Base-by-base conservation (phyloP, 2,797 vertebrate species). In the Ispidina lecontei region DNA sequence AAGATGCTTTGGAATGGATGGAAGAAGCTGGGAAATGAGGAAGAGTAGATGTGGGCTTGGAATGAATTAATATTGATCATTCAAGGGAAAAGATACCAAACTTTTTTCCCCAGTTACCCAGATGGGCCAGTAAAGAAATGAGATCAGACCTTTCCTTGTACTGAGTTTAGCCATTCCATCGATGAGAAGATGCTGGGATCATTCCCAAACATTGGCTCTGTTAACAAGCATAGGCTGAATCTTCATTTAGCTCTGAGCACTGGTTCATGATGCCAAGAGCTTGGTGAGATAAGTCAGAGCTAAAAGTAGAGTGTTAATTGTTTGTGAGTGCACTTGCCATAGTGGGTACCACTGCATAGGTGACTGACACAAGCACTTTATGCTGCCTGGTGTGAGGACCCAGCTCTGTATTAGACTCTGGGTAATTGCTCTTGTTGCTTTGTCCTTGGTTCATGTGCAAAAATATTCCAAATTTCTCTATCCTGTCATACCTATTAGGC, bases 41-140 rank as follows among this genome's bases (percentile, higher is more conserved):
- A 62, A 67, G 28, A 28, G 5, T 9, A 62, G 18, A 55, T 62
- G 4, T 44, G 28, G 25, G 7, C 4, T 89, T 63, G 28, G 54
- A n/a, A 54, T 56, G n/a, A 69, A 60, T 65, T 72, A 21, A 10
- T 78, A 7, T 6, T 4, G 4, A 44, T 31, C 0, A 1, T 25
- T 23, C 1, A 2, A 9, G 8, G 49, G 62, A 47, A 21, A 52
- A 13, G 2, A 1, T 70, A 22, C 6, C 8, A 7, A 51, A 17
- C 9, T 54, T 71, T 70, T 70, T 62, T 51, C 9, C 26, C 5
- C 12, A 28, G 9, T 54, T 68, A 52, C 14, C 4, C 28, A 59
- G n/a, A 60, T 3, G 8, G 12, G 4, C 20, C 49, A 68, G 16
- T 26, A 77, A 49, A 31, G 8, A 71, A 64, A 77, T 18, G 49